Base-by-base conservation (phyloP, 2,797 vertebrate species). In the Aotus griseimembra region DNA sequence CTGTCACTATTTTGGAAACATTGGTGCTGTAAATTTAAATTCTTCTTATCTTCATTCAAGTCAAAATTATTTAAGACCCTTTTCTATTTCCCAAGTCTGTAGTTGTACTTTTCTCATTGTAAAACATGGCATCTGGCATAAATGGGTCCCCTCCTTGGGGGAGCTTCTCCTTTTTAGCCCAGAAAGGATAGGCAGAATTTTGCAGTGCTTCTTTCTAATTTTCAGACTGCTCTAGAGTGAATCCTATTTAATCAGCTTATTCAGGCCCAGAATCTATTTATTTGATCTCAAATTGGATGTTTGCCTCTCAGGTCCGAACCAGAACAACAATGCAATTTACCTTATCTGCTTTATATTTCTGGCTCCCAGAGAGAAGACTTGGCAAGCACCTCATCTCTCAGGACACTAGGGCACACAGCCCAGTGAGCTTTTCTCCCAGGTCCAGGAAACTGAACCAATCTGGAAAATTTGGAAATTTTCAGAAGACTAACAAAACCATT, bases 261-360 rank as follows among this genome's bases (percentile, higher is more conserved):
- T 88, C 89, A 79, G 94, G 84, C 80, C 64, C 92, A 93, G 91
- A 91, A 92, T 95, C 91, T 94, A 96, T 96, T 97, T 96, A 96
- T 96, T 96, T 93, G 97, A 94, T 97, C 97, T 97, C 83, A 96
- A 85, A 93, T 67, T 95, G 93, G 96, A 96, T 95, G 58, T 80
- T 88, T 96, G 89, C 95, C 89, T 93, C 84, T 96, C 92, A 72
- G 95, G 85, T 84, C 94, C 94, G 90, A 89, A 98, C 46, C 57
- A 93, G 88, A 97, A 94, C 96, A 97, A 90, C 41, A 88, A 86
- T 79, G 55, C 89, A 88, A 64, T 97, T 97, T 92, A 95, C 97
- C 93, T 97, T 88, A 93, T 85, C 94, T 94, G 90, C 76, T 93
- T 93, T 96, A 72, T 67, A 80, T 94, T 93, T 95, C 97, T 90